phyloP scores from a whole-genome alignment of 2,888 invertebrate species.

The Acleris laterana region DNA sequence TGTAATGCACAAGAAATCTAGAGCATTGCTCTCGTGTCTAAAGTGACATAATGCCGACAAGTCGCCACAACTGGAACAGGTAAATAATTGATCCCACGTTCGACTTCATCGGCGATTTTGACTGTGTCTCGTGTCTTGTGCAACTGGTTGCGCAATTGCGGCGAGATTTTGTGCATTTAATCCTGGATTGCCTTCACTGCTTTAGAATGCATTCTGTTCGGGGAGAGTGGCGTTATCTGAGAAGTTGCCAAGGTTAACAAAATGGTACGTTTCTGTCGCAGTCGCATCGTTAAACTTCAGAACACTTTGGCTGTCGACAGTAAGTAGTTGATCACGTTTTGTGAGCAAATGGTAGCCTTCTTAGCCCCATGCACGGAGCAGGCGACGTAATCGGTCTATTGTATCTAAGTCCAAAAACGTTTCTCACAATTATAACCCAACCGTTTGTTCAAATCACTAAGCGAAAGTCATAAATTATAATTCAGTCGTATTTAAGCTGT shows the following conservation, averaged over 20 bases:
- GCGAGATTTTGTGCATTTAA: slow-evolving; percentile 49
- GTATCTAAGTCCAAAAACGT: slow-evolving; percentile 51
- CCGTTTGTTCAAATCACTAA: slow-evolving; percentile 52
- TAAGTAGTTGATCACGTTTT: not conserved
- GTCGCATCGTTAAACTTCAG: not conserved
- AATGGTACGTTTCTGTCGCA: slow-evolving; percentile 9
- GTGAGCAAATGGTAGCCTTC: slow-evolving; percentile 30
- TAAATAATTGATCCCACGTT: slow-evolving; percentile 79
- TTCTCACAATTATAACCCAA: slow-evolving; percentile 61
- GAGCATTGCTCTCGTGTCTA: slow-evolving; percentile 53
- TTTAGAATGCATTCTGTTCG: slow-evolving; percentile 47
- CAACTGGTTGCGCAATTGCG: slow-evolving; percentile 48
- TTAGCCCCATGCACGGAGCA: slow-evolving; percentile 26
- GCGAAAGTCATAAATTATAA: slow-evolving; percentile 53
- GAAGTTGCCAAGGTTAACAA: slow-evolving; percentile 49
- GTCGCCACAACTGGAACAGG: slow-evolving; percentile 59
- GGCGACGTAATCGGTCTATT: slow-evolving; percentile 57
- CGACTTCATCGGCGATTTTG: slow-evolving; percentile 64
- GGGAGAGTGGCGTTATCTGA: slow-evolving; percentile 47
- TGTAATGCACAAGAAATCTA: slow-evolving; percentile 58
- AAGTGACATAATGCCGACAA: slow-evolving; percentile 61
- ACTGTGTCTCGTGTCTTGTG: slow-evolving; percentile 54
- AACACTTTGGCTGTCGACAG: not conserved
- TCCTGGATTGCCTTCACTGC: slow-evolving; percentile 41
- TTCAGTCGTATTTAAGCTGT: slow-evolving; percentile 23